These are phyloP conservation scores for Panagrolaimus sp. DNA, from an alignment of 1,140 invertebrate genomes.

Conservation along the genomic window DNA sequence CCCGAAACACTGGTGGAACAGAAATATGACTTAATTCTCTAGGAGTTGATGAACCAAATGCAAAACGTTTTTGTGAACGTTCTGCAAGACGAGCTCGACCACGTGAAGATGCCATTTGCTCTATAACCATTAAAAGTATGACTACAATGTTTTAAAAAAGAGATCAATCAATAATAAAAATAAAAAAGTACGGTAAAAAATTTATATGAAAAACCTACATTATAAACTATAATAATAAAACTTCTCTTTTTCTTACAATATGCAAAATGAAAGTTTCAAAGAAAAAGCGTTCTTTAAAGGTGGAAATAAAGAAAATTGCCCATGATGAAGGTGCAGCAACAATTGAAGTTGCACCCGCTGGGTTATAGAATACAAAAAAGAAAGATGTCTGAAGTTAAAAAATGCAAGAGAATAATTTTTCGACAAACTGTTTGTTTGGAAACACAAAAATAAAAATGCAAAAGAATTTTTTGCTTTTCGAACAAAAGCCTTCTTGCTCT, in stretches of 20 bases:
- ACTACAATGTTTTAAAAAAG: neutral
- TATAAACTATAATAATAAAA: neutral
- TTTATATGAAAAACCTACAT: neutral
- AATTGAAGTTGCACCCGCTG: no score
- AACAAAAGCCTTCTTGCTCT: no score
- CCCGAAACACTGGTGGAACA: neutral
- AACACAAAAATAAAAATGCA: no score
- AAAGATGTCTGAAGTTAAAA: no score
- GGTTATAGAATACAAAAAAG: no score
- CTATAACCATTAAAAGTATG: slow-evolving; percentile 11
- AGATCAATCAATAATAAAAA: neutral
- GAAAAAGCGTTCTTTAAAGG: no score
- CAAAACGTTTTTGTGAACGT: slow-evolving; percentile 16
- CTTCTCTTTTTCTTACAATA: neutral
- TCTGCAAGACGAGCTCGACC: slow-evolving; percentile 10
- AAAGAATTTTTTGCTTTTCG: no score
- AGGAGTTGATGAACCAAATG: slow-evolving; percentile 45
- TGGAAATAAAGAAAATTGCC: no score
- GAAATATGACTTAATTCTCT: slow-evolving; percentile 35
- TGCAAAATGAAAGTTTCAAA: no score
- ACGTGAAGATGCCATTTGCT: slow-evolving; percentile 15
- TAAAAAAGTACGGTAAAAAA: neutral
- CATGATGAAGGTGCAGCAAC: no score
- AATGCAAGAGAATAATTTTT: no score
- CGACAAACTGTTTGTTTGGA: no score